Percentiles rank a stretch among this genome's conserved stretches.
phyloP scores from a whole-genome alignment of 2,888 invertebrate species.

The Griposia aprilina region DNA sequence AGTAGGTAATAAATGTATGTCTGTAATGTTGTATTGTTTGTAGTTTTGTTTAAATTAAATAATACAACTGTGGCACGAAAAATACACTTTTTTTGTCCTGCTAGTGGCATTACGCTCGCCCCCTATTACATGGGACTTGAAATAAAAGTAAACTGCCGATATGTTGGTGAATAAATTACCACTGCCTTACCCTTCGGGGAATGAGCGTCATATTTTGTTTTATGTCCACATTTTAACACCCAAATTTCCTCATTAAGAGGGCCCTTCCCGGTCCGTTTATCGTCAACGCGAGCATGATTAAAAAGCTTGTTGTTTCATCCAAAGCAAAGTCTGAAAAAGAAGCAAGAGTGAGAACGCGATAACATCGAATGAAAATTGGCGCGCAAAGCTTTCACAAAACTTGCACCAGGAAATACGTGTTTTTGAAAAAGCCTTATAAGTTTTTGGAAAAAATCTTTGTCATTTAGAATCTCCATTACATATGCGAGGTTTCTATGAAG shows the following conservation, averaged over 20 bases:
- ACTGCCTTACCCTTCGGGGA: not conserved
- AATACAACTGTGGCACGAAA: not conserved
- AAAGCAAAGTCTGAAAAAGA: too few species aligned
- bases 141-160: not conserved
- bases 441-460: too few species aligned
- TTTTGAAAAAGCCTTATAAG: too few species aligned
- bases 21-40: not conserved
- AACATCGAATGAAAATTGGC: too few species aligned
- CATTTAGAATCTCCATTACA: too few species aligned
- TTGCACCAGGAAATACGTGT: too few species aligned
- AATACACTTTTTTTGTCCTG: not conserved
- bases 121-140: not conserved
- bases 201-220: not conserved
- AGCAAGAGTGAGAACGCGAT: too few species aligned
- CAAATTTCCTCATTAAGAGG: not conserved
- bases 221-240: not conserved
- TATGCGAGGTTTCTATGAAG: too few species aligned
- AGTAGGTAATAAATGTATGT: not conserved
- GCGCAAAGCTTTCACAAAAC: too few species aligned
- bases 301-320: too few species aligned
- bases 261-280: too few species aligned
- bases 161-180: not conserved
- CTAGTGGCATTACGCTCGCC: not conserved
- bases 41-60: not conserved
- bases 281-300: too few species aligned